Percentiles rank a stretch among this genome's conserved stretches.
These are phyloP conservation scores for Erannis defoliaria DNA, from an alignment of 2,888 invertebrate species.

Conservation along the genomic window DNA sequence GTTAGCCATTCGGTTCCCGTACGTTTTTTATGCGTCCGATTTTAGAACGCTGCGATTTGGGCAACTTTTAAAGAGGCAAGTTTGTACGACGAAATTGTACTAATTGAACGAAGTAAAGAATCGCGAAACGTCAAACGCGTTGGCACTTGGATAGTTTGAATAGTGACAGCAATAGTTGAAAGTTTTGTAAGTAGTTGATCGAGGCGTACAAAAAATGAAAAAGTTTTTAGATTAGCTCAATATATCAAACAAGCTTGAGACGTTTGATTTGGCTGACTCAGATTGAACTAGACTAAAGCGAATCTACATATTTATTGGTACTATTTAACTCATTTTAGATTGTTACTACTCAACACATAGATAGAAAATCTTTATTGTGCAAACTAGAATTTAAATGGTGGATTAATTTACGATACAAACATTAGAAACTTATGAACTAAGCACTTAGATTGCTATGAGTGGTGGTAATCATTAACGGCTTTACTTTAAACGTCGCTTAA, in stretches of 20 bases:
- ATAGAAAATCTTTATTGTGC: too few species aligned
- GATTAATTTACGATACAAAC: too few species aligned
- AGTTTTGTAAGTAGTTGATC: neutral
- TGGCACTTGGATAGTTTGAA: slow-evolving; percentile 22
- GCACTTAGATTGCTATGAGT: too few species aligned
- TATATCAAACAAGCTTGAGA: slow-evolving; percentile 9
- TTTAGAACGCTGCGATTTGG: slow-evolving; percentile 41
- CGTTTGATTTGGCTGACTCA: too few species aligned
- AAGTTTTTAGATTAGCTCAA: slow-evolving; percentile 22
- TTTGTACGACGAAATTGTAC: slow-evolving; percentile 42
- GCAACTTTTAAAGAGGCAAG: slow-evolving; percentile 45
- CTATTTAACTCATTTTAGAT: too few species aligned
- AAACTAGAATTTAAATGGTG: too few species aligned
- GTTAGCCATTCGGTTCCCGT: slow-evolving; percentile 48
- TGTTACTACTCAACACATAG: too few species aligned
- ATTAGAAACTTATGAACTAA: too few species aligned
- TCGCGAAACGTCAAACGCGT: slow-evolving; percentile 18
- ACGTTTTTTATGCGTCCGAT: slow-evolving; percentile 49
- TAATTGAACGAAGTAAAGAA: slow-evolving; percentile 38
- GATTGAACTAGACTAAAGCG: neutral
- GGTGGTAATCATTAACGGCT: too few species aligned
- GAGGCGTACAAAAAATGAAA: neutral
- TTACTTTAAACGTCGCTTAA: too few species aligned
- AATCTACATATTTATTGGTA: too few species aligned
- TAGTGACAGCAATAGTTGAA: slow-evolving; percentile 24